These are phyloP conservation scores for Gallinago media DNA, from an alignment of 2,113 vertebrate species.

Conservation along the genomic window DNA sequence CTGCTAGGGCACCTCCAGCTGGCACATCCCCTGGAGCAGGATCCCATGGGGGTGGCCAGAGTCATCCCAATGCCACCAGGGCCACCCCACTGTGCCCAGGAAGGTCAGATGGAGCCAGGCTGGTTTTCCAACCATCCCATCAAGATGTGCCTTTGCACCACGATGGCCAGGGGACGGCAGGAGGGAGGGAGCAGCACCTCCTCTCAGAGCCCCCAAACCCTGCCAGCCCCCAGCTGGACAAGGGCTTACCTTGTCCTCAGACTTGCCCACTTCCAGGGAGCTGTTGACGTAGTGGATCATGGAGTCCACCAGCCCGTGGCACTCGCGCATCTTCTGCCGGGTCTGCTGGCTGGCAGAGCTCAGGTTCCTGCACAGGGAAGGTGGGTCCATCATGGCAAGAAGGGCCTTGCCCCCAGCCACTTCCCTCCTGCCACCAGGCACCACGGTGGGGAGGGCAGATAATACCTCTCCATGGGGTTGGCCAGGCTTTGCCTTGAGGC, in stretches of 20 bases:
- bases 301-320: slow-evolving; percentile 88
- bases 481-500: background rate
- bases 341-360: slow-evolving; percentile 94
- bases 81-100: background rate
- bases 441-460: rapidly evolving
- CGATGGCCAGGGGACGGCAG: rapidly evolving
- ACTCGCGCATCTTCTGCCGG: slow-evolving; percentile 93
- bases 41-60: rapidly evolving
- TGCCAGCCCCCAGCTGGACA: background rate
- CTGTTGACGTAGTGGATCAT: slow-evolving; percentile 89
- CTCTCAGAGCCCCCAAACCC: background rate
- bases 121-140: background rate
- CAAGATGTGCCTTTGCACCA: background rate
- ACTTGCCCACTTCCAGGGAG: slow-evolving; percentile 84
- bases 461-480: background rate
- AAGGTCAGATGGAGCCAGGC: background rate
- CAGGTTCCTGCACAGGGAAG: slow-evolving; percentile 82
- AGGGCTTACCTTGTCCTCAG: slow-evolving; percentile 88
- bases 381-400: rapidly evolving
- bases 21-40: rapidly evolving
- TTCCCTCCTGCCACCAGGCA: too few species aligned
- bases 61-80: rapidly evolving
- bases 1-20: background rate
- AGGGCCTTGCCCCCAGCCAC: background rate
- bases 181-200: background rate